Conservation (phyloP, 2,113 vertebrate species). For the Tachycineta bicolor region DNA sequence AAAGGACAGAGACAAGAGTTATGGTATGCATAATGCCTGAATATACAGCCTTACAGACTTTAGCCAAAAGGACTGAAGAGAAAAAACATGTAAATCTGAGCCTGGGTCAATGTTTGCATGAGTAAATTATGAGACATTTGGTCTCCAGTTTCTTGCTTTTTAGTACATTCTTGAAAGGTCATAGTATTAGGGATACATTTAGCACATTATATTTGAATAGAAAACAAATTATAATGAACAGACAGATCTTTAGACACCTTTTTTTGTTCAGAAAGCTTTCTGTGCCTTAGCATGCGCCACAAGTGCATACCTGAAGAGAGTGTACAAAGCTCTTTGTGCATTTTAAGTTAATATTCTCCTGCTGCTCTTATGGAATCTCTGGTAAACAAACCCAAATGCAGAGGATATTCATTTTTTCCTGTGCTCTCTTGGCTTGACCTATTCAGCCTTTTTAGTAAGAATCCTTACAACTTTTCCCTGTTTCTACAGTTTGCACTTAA, state of each 20-base stretch:
- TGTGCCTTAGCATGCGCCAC: background rate
- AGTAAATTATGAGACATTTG: background rate
- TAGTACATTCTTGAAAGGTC: background rate
- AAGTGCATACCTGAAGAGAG: fast-evolving
- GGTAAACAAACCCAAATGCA: background rate
- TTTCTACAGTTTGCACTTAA: background rate
- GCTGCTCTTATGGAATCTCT: background rate
- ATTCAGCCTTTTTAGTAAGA: background rate
- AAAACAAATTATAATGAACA: background rate
- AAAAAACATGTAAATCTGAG: background rate
- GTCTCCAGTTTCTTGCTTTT: background rate
- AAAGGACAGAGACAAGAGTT: background rate
- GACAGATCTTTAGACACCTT: background rate
- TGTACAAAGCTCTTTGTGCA: background rate
- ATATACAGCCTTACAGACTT: background rate
- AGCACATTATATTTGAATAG: background rate
- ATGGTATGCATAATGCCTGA: background rate
- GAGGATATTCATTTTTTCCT: background rate
- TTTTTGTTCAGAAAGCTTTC: background rate
- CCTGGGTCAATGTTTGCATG: background rate
- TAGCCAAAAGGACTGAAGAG: background rate
- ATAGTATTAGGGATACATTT: background rate
- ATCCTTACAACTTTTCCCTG: background rate
- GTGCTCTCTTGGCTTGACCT: background rate
- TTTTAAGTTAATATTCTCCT: background rate